phyloP scores from a whole-genome alignment of 1,140 invertebrate species.

The Scylla paramamosain region DNA sequence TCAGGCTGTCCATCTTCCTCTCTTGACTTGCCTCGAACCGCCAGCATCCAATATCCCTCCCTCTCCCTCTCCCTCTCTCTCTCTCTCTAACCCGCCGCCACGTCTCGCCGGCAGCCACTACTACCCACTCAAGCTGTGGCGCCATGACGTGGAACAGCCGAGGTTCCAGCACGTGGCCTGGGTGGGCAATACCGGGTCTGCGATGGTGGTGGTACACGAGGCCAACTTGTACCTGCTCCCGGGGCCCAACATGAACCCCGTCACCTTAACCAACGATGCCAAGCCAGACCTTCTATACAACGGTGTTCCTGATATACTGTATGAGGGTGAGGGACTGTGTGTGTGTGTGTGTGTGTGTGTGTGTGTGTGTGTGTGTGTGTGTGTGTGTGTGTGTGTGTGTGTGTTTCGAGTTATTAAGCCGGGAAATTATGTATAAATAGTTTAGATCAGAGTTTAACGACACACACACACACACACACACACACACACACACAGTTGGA shows the following conservation, averaged over 20 bases:
- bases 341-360: constrained; percentile 18
- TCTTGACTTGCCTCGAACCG: too few relatives aligned
- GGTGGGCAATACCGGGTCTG: constrained; percentile 85
- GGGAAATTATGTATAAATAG: too few relatives aligned
- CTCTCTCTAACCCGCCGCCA: not conserved
- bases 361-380: constrained; percentile 5
- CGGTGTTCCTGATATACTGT: constrained; percentile 96
- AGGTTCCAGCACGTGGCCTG: constrained; percentile 82
- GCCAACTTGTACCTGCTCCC: constrained; percentile 94
- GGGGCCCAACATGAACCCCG: constrained; percentile 84
- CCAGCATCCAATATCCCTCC: too few relatives aligned
- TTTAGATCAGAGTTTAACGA: too few relatives aligned
- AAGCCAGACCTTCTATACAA: constrained; percentile 89
- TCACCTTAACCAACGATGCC: constrained; percentile 88
- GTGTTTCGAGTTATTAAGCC: too few relatives aligned
- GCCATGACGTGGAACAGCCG: constrained; percentile 67
- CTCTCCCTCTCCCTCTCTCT: too few relatives aligned
- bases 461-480: not conserved
- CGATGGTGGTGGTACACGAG: constrained; percentile 90
- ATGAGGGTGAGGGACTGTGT: constrained; percentile 87
- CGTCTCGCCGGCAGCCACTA: constrained; percentile 67
- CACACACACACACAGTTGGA: not conserved
- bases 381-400: too few relatives aligned
- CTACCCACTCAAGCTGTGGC: constrained; percentile 72
- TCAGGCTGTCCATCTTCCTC: too few relatives aligned